Evolutionary conservation across 2,888 invertebrate genomes (phyloP), one percentile per base, ranked within the genome.

Genomic region (Papilio protenor): DNA sequence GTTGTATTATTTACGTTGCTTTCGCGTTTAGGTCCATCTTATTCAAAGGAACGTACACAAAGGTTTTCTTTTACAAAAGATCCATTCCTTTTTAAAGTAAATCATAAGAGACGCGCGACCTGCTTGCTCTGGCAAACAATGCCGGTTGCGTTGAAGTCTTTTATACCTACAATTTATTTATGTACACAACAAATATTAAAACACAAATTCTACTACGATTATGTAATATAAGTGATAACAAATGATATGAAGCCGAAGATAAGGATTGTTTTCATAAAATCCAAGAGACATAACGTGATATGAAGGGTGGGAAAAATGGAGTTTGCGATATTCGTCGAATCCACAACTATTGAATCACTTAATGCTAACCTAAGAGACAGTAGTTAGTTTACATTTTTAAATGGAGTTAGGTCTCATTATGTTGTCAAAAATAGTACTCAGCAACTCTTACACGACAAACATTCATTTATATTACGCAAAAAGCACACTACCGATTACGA

Each of bases 1-100:
- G 86, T 88, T 86, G 89, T 85, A 87, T 88, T 85, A 89, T 91
- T 87, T 88, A 87, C 86, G 84, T 85, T 80, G 81, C 80, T 79
- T 75, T 73, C 72, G 33, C 73, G 66, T 59, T 78, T 61, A 73
- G 64, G 76, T 49, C 77, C 77, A 78, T 80, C 78, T 79, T 79
- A 79, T 40, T 77, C 75, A 77, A 77, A 75, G 77, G 14, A 18
- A 49, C n/a, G 52, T 11, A 70, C 71, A 77, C 77, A 78, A 78
- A 75, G 75, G 71, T 47, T 70, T 78, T 69, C 73, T 52, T 75
- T 64, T 40, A 70, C 70, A 74, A 71, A 77, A 75, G 71, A 77
- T 71, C 77, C 75, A 27, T 75, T 75, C 75, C 59, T 18, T 69
- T 77, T 74, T 59, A 49, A 74, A 77, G 49, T 74, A 77, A 77